Evolutionary conservation across 2,113 vertebrate genomes (phyloP), one percentile per base, ranked within the genome.

Genomic region (Phalacrocorax aristotelis): DNA sequence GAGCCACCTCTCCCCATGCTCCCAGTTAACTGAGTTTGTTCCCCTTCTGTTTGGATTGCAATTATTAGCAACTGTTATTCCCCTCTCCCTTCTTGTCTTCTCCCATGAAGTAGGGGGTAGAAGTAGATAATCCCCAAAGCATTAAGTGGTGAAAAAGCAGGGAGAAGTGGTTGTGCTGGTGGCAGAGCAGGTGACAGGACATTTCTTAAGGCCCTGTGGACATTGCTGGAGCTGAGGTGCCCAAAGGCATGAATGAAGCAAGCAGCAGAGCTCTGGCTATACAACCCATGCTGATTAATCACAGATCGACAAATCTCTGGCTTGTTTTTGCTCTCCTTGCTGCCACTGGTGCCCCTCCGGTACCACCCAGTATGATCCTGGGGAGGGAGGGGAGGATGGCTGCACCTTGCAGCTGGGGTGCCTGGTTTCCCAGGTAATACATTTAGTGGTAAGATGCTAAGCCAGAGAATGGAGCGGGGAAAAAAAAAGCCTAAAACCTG

Each of bases 271-370:
- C 42, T 62, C 40, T 2, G 2, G 27, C 66, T 58, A 2, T 36
- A 9, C 38, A 36, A 18, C 18, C n/a, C 20, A 29, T 26, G 46
- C 23, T 4, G 11, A 30, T 54, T 61, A 49, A 51, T 40, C 10
- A 21, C 69, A 0, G 10, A 46, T 40, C 65, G 20, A 44, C 42
- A 40, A 13, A 48, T 72, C 20, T 55, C 52, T 69, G 51, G 60
- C 19, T 30, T 36, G 29, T 14, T 18, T 17, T 51, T 48, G 23
- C 54, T 40, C 12, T 74, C 32, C 40, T 19, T 61, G n/a, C 16
- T 79, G 42, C 49, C 0, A 3, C 36, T 4, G 1, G 46, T 6
- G 7, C 32, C 19, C 10, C 15, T 27, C 46, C 0, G 3, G 44
- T 71, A 32, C 61, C 17, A 75, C 38, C 61, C 19, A 51, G 58